A percentile compares a stretch with the other conserved stretches of the same genome.
phyloP scores from a whole-genome alignment of 2,888 invertebrate genomes.

The Tanytarsus gracilentus region DNA sequence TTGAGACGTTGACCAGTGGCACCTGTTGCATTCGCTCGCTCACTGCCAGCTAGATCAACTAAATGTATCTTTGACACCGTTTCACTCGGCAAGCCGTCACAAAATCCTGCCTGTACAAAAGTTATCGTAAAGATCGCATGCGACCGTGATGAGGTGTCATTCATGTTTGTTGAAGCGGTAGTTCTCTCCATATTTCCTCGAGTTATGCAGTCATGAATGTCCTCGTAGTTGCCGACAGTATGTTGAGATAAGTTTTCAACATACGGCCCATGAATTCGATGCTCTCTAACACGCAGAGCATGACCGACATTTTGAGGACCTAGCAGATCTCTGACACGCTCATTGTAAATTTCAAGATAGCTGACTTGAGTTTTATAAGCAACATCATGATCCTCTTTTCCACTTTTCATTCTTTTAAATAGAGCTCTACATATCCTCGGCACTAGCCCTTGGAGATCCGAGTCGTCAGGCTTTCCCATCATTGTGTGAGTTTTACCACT shows the following conservation, averaged over 20 bases:
- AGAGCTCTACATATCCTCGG: conserved; percentile 77
- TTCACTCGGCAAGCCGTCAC: conserved; percentile 68
- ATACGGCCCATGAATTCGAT: conserved; percentile 70
- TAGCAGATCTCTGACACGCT: conserved; percentile 65
- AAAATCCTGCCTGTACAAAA: conserved; percentile 75
- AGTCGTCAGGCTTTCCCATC: conserved; percentile 65
- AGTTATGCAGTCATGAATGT: conserved; percentile 74
- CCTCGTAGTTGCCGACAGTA: conserved; percentile 74
- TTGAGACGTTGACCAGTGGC: conserved; percentile 84
- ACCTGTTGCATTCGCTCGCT: conserved; percentile 79
- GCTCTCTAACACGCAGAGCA: conserved; percentile 67
- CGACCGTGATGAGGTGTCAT: conserved; percentile 82
- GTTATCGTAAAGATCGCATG: conserved; percentile 88
- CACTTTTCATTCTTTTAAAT: conserved; percentile 71
- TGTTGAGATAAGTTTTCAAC: conserved; percentile 81
- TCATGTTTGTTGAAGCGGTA: conserved; percentile 85
- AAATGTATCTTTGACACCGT: conserved; percentile 84
- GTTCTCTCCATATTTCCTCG: conserved; percentile 75
- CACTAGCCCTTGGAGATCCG: conserved; percentile 73
- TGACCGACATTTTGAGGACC: conserved; percentile 52
- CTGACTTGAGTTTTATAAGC: conserved; percentile 81
- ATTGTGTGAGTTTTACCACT: conserved; percentile 80
- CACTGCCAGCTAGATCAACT: conserved; percentile 84
- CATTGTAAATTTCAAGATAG: conserved; percentile 79
- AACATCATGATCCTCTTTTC: conserved; percentile 67